These are phyloP conservation scores for Steinernema hermaphroditum DNA, from an alignment of 2,888 invertebrate species.

Conservation along the genomic window DNA sequence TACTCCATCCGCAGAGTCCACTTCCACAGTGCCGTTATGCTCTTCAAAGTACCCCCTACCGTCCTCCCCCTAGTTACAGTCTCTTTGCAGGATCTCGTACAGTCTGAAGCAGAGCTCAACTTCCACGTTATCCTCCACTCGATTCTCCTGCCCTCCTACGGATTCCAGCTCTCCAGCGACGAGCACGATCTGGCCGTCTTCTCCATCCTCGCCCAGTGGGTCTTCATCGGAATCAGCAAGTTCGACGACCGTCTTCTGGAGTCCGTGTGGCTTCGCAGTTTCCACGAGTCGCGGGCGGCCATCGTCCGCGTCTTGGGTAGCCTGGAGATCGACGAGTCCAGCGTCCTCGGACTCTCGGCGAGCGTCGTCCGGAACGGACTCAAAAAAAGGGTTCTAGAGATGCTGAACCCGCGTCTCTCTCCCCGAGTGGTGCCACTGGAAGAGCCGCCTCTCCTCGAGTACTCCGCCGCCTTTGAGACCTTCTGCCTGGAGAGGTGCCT, in stretches of 20 bases:
- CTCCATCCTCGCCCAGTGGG: conserved; percentile 39
- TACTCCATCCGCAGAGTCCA: conserved; percentile 36
- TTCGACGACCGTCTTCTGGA: conserved; percentile 38
- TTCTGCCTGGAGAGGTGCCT: conserved; percentile 13
- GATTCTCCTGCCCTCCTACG: conserved; percentile 10
- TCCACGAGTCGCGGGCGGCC: background rate
- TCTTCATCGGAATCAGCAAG: conserved; percentile 43
- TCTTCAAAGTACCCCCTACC: conserved; percentile 39
- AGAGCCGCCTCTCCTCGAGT: background rate
- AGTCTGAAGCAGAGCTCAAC: conserved; percentile 21
- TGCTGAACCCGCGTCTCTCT: background rate
- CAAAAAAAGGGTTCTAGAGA: background rate
- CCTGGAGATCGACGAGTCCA: conserved; percentile 1
- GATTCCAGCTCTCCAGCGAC: background rate
- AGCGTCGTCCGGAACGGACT: background rate
- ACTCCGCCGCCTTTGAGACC: background rate
- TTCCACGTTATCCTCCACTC: conserved; percentile 19
- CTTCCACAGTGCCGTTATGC: conserved; percentile 39
- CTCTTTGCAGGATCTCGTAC: conserved; percentile 3
- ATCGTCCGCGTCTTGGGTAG: background rate
- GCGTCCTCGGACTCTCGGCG: background rate
- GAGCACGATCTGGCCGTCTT: conserved; percentile 12
- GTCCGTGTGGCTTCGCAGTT: conserved; percentile 26
- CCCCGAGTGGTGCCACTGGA: background rate
- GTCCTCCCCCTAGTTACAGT: background rate